Percentiles rank a stretch among this genome's conserved stretches.
Evolutionary conservation across 2,797 vertebrate species (phyloP).

Genomic region (Tolypeutes matacus): DNA sequence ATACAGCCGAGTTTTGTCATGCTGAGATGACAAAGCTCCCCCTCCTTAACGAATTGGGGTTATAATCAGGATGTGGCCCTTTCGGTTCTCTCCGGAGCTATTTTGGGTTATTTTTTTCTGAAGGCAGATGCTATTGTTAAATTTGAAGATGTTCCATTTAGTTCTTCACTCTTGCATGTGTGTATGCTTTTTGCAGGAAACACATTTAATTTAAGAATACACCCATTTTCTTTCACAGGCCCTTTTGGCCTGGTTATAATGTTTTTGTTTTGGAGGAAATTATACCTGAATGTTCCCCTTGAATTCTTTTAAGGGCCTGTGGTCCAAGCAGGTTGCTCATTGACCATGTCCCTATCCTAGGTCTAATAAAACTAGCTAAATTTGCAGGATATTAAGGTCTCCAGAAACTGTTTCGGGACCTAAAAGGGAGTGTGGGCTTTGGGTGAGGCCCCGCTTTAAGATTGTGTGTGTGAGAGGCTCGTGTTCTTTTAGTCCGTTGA

Average conservation of each 20-base stretch:
- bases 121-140: constrained; percentile 63
- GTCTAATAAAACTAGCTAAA: background rate
- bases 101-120: constrained; percentile 71
- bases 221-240: constrained; percentile 4
- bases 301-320: background rate
- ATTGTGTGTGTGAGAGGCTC: background rate
- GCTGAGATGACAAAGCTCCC: background rate
- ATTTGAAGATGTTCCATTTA: constrained; percentile 59
- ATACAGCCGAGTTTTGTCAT: background rate
- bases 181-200: constrained; percentile 52
- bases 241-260: background rate
- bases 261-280: constrained; percentile 10
- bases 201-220: constrained; percentile 28
- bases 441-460: background rate
- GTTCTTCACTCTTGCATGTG: constrained; percentile 33
- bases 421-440: background rate
- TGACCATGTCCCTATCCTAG: background rate
- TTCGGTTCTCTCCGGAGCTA: constrained; percentile 66
- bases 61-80: constrained; percentile 35
- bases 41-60: background rate
- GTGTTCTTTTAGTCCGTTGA: background rate
- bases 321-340: background rate
- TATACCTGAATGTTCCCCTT: background rate
- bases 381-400: background rate
- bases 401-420: background rate